These are phyloP conservation scores for Conus canariensis DNA, from an alignment of 2,888 invertebrate species.

Conservation along the genomic window DNA sequence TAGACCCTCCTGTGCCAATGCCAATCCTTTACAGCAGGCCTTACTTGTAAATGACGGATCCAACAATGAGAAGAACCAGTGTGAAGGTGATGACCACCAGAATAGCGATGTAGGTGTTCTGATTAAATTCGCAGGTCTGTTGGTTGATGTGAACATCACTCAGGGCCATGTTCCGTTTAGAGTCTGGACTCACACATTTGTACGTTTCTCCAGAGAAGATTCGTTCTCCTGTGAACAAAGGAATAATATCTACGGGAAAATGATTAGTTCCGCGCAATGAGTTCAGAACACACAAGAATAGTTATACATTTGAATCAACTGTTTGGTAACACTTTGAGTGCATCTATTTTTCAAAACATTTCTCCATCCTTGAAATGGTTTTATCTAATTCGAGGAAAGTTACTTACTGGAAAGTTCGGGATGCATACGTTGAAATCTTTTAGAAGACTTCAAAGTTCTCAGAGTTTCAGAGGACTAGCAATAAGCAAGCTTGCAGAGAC, in stretches of 20 bases:
- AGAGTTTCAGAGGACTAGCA: no score
- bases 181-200: conserved; percentile 17
- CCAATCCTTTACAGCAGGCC: background rate
- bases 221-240: background rate
- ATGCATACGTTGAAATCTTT: no score
- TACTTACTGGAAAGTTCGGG: no score
- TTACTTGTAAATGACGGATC: conserved; percentile 25
- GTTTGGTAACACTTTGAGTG: no score
- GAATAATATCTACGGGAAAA: background rate
- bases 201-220: conserved; percentile 1
- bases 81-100: conserved; percentile 14
- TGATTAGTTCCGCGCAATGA: background rate
- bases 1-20: no score
- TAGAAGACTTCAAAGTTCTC: no score
- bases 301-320: no score
- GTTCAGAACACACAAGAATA: no score
- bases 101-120: conserved; percentile 11
- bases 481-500: no score
- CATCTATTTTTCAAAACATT: no score
- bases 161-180: background rate
- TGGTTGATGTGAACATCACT: background rate
- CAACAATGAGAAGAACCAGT: background rate
- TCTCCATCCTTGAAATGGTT: no score
- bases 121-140: background rate
- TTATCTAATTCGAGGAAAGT: no score